phyloP scores from a whole-genome alignment of 2,888 invertebrate genomes.

The Ochropacha duplaris region DNA sequence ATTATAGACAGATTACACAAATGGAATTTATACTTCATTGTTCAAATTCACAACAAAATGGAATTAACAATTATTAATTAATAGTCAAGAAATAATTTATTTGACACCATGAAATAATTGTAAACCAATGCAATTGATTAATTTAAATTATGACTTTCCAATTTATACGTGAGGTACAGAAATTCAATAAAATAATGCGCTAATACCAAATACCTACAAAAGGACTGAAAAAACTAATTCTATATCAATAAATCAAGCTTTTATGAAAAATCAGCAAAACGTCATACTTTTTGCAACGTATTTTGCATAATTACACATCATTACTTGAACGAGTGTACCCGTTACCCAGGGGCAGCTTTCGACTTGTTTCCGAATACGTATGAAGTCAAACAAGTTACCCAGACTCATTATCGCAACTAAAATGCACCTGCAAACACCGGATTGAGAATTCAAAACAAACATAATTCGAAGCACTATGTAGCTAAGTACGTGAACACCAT shows the following conservation, averaged over 20 bases:
- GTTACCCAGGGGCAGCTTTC: constrained; percentile 37
- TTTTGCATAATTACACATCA: constrained; percentile 6
- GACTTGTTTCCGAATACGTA: constrained; percentile 40
- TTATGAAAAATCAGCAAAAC: background rate
- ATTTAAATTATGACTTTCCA: background rate
- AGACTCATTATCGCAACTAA: constrained; percentile 1
- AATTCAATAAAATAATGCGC: too few species aligned
- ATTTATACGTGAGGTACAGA: too few species aligned
- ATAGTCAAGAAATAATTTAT: background rate
- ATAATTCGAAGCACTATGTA: background rate
- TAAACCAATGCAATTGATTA: background rate
- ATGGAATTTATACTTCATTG: background rate
- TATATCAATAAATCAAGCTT: background rate
- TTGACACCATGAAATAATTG: background rate
- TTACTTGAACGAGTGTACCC: constrained; percentile 27
- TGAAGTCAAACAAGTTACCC: constrained; percentile 22
- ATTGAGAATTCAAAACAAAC: background rate
- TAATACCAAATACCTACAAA: background rate
- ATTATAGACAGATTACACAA: too few species aligned
- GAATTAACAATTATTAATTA: background rate
- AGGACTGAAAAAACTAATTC: background rate
- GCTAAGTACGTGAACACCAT: background rate
- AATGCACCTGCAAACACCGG: background rate
- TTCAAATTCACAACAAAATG: background rate
- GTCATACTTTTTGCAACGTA: background rate